Evolutionary conservation across 2,113 vertebrate genomes (phyloP), one percentile per base, ranked within the genome.

Genomic region (Gorilla gorilla): DNA sequence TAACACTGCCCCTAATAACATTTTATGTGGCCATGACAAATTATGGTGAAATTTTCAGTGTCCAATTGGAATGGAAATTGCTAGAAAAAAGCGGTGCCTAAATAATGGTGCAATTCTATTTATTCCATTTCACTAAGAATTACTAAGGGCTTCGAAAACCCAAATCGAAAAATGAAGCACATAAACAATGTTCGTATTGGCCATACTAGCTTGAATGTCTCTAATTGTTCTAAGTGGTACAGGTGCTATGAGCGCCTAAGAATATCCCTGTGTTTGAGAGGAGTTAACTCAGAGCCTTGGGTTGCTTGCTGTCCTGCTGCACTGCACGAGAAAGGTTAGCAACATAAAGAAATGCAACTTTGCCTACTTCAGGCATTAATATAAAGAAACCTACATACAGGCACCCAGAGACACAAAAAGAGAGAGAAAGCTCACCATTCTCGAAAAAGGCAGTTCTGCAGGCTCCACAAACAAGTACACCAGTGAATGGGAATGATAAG

Each of bases 351-450:
- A 59, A 27, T 13, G 13, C 8, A 16, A 0, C 38, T 1, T 23
- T 32, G 80, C 57, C 82, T 10, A 17, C 43, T 11, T 5, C 13
- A 18, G 35, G 45, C 1, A 5, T 40, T 35, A 8, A 3, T 9
- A 8, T 5, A 10, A 57, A 68, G 48, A 40, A 66, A 68, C 8
- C 5, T 2, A 4, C 1, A 17, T 0, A 12, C 4, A 68, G 73
- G 25, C 12, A 10, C 43, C 64, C 27, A 14, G 59, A 38, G 50
- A 12, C 0, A 0, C 43, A 8, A 23, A 55, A 22, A 20, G 5
- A 32, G 27, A 38, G 32, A 57, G 72, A 40, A 55, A 38, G 73
- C 57, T 18, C 45, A 6, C 1, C 22, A 0, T 20, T 48, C 55
- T n/a, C 35, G 72, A 38, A 17, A 59, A 66, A 30, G n/a, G 8